These are phyloP conservation scores for Cerceris ruficornis DNA, from an alignment of 2,888 invertebrate genomes.

Conservation along the genomic window DNA sequence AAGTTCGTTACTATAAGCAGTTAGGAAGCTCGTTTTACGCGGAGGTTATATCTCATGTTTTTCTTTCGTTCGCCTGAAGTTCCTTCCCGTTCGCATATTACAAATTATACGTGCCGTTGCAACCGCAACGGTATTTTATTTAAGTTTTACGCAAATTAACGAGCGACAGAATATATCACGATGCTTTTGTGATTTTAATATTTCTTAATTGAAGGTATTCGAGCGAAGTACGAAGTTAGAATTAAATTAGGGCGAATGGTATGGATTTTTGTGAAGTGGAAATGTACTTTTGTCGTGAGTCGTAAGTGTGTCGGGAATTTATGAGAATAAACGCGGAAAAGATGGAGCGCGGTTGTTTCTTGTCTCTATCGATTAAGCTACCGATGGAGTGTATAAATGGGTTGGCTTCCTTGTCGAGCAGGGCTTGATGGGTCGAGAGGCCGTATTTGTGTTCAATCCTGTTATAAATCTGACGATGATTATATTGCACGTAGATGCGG, in stretches of 20 bases:
- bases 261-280: not conserved
- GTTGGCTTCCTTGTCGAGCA: constrained; percentile 62
- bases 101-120: not conserved
- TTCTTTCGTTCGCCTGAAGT: not conserved
- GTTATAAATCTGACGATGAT: constrained; percentile 70
- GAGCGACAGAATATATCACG: not conserved
- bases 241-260: not conserved
- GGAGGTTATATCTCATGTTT: constrained; percentile 14
- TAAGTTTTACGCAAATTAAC: not conserved
- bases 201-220: too few species aligned
- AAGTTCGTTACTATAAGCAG: constrained; percentile 65
- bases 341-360: constrained; percentile 37
- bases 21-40: constrained; percentile 46
- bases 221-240: not conserved
- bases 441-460: constrained; percentile 72
- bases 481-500: constrained; percentile 48
- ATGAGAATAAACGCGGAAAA: not conserved
- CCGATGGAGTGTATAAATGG: constrained; percentile 45
- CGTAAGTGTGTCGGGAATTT: not conserved
- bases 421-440: constrained; percentile 63
- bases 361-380: constrained; percentile 69
- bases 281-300: not conserved
- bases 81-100: not conserved
- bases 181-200: not conserved
- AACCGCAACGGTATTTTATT: not conserved